Percentiles rank a stretch among this genome's conserved stretches.
phyloP scores from a whole-genome alignment of 2,888 invertebrate genomes.

The Gortyna flavago region DNA sequence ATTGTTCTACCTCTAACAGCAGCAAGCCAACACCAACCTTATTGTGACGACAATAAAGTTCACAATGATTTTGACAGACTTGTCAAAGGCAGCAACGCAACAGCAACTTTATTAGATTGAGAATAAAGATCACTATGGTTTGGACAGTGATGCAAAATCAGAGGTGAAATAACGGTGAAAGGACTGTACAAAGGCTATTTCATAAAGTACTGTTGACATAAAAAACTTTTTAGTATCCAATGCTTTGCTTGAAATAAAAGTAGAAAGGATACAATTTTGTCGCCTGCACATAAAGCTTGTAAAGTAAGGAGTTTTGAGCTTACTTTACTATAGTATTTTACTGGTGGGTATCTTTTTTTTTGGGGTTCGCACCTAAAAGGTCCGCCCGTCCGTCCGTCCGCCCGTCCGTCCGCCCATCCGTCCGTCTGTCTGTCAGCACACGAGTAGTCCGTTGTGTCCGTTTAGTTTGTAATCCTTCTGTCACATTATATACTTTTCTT shows the following conservation, averaged over 20 bases:
- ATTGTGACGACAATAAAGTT: neutral
- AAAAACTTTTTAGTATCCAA: conserved; percentile 44
- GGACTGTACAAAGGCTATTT: conserved; percentile 9
- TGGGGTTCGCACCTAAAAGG: neutral
- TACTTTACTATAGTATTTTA: conserved; percentile 23
- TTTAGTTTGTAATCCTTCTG: no score
- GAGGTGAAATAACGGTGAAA: neutral
- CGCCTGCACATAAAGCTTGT: conserved; percentile 40
- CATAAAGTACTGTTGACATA: conserved; percentile 26
- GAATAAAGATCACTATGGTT: neutral
- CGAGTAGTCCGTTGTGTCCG: no score
- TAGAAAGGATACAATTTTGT: conserved; percentile 55
- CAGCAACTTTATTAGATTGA: neutral
- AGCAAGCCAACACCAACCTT: neutral
- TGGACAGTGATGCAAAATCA: neutral
- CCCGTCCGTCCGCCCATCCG: no score
- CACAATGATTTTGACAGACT: neutral
- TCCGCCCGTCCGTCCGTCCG: neutral
- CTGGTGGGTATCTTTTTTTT: conserved; percentile 27
- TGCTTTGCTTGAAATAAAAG: conserved; percentile 39
- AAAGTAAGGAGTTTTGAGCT: conserved; percentile 24
- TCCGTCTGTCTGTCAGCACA: neutral
- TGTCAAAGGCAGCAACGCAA: neutral
- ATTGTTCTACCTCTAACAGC: neutral
- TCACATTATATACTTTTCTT: no score